A percentile compares a stretch with the other conserved stretches of the same genome.
Conservation (phyloP, 2,888 invertebrate species). For the Boloria selene region DNA sequence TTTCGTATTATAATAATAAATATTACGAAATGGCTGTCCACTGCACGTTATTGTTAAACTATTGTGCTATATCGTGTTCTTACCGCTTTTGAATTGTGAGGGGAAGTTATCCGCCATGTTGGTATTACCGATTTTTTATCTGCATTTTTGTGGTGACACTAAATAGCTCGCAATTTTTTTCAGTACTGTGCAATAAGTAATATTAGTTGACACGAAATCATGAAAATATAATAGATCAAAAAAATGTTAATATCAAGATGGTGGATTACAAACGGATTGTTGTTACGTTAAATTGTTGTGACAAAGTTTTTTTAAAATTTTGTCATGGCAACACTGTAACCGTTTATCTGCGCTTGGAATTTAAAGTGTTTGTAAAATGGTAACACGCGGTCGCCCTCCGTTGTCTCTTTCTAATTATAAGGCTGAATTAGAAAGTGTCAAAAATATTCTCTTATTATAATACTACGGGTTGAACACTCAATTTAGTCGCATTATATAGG, state of each 20-base stretch:
- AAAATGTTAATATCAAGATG: constrained; percentile 10
- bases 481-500: constrained; percentile 43
- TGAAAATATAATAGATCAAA: neutral
- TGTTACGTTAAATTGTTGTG: constrained; percentile 2
- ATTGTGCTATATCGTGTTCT: constrained; percentile 31
- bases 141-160: neutral
- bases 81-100: constrained; percentile 33
- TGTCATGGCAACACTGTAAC: constrained; percentile 32
- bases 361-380: constrained; percentile 33
- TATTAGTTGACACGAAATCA: constrained; percentile 8
- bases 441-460: constrained; percentile 45
- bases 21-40: constrained; percentile 33
- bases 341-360: constrained; percentile 20
- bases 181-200: too few species aligned
- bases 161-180: too few species aligned
- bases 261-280: constrained; percentile 16
- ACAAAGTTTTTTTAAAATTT: constrained; percentile 16
- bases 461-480: constrained; percentile 50
- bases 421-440: constrained; percentile 81
- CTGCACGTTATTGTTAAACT: constrained; percentile 29
- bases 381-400: constrained; percentile 63
- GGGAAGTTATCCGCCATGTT: constrained; percentile 15
- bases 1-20: constrained; percentile 50
- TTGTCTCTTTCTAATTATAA: constrained; percentile 79
- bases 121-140: constrained; percentile 21